Evolutionary conservation across 2,888 invertebrate species (phyloP), one percentile per base, ranked within the genome.

Genomic region (Xanthorhoe spadicearia): DNA sequence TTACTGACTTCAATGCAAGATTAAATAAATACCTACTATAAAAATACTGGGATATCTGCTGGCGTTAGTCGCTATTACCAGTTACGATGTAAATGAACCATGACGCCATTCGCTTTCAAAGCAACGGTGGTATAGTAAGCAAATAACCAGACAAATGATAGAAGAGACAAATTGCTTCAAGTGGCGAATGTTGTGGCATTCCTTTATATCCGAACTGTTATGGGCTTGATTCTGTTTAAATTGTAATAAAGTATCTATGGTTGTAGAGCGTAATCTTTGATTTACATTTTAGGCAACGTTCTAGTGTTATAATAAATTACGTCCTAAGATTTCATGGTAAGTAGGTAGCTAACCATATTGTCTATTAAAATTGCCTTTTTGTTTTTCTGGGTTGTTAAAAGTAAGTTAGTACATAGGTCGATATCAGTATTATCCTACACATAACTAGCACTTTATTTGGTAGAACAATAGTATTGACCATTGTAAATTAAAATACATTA

Each of bases 111-210:
- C 72, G 74, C 69, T 61, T 6, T 19, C 54, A 68, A 43, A 65
- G 0, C 7, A 15, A 43, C 62, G 23, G 55, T 57, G 57, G 43
- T 60, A 53, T 35, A 61, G 65, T 71, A 83, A 83, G 83, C 84
- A 84, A 86, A 86, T 86, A 84, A 75, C 77, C 77, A 83, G 83
- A 86, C 87, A 84, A 88, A 87, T 87, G 86, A 87, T 82, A 75
- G 80, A 78, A 79, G 77, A 84, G 87, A 86, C 83, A 87, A 88
- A 88, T 87, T 82, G 82, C 81, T 79, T 77, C 72, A 75, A 81
- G 77, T 75, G 82, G 71, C 79, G 76, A 81, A 80, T 81, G 78
- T 82, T 78, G 78, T 66, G 77, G 77, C 73, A 64, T 70, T 72
- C 66, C 72, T 77, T 80, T 77, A 77, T 82, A 74, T 77, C 69